phyloP scores from a whole-genome alignment of 2,888 invertebrate species.

The Adelognathus sp. region DNA sequence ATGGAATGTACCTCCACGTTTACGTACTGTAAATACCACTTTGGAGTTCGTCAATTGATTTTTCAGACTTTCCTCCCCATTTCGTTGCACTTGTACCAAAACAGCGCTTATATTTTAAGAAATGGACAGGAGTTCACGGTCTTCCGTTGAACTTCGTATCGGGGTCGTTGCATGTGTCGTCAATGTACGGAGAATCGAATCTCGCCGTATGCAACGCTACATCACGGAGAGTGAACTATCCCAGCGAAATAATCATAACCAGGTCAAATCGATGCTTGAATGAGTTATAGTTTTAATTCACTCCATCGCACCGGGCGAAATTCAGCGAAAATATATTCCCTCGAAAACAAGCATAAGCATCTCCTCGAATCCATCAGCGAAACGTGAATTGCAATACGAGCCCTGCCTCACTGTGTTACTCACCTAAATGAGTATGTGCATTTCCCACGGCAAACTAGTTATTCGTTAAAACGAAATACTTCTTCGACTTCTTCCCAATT shows the following conservation, averaged over 20 bases:
- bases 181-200: neutral
- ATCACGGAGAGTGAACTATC: neutral
- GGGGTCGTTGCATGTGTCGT: neutral
- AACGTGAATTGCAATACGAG: neutral
- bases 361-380: neutral
- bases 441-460: neutral
- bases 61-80: no score
- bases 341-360: neutral
- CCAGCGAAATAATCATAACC: neutral
- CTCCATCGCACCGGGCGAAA: neutral
- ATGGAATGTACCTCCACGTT: no score
- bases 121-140: neutral
- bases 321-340: neutral
- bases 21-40: no score
- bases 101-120: no score
- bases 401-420: neutral
- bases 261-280: neutral
- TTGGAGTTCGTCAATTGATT: no score
- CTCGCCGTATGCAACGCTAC: neutral
- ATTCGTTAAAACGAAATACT: conserved; percentile 4
- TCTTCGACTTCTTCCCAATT: conserved; percentile 1
- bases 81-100: no score
- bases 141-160: neutral
- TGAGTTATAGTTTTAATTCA: neutral
- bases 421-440: neutral